Conservation (phyloP, 2,113 vertebrate species). For the Potamarius usumacintae region DNA sequence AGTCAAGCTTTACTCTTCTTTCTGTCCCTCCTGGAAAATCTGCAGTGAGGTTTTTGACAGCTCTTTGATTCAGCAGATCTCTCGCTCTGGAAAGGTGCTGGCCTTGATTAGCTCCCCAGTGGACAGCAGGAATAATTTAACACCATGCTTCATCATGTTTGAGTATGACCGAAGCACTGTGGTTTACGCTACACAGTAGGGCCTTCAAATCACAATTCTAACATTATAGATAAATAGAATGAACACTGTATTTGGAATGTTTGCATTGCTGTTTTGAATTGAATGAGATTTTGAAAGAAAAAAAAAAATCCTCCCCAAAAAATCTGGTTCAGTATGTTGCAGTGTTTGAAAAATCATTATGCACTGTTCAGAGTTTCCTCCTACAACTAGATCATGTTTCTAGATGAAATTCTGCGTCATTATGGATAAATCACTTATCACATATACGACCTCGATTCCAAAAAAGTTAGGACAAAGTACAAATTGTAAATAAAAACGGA, state of each 20-base stretch:
- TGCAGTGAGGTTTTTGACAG: constrained; percentile 23
- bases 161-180: not conserved
- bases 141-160: constrained; percentile 6
- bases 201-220: not conserved
- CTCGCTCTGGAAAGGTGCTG: constrained; percentile 6
- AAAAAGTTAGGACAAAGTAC: too few species aligned
- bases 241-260: not conserved
- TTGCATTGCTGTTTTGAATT: not conserved
- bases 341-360: not conserved
- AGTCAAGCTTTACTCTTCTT: not conserved
- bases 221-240: not conserved
- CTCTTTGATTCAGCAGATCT: constrained; percentile 31
- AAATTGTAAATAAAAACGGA: too few species aligned
- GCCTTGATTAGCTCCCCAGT: constrained; percentile 34
- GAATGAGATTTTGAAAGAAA: not conserved
- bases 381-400: not conserved
- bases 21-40: not conserved
- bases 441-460: too few species aligned
- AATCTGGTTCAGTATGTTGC: not conserved
- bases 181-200: not conserved
- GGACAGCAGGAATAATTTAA: constrained; percentile 36
- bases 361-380: not conserved
- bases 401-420: not conserved
- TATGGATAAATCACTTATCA: not conserved
- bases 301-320: not conserved